A percentile compares a stretch with the other conserved stretches of the same genome.
These are phyloP conservation scores for Shinisaurus crocodilurus DNA, from an alignment of 2,113 vertebrate species.

Conservation along the genomic window DNA sequence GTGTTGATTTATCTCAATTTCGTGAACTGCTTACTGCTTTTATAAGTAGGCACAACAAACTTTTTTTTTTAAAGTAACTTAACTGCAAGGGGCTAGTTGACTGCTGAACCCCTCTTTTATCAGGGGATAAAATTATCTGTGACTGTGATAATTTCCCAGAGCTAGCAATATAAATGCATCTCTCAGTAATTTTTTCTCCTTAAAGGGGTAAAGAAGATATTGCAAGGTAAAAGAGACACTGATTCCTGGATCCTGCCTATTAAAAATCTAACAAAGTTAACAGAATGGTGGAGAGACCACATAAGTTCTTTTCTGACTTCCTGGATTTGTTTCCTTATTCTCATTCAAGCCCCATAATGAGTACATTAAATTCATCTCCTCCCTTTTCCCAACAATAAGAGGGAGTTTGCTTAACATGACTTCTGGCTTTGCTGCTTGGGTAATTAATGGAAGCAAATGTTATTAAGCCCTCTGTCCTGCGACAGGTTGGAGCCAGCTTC, in stretches of 20 bases:
- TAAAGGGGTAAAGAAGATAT: not conserved
- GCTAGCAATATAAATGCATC: not conserved
- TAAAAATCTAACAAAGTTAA: conserved; percentile 20
- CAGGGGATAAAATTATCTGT: too few species aligned
- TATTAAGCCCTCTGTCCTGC: conserved; percentile 35
- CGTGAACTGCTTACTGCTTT: not conserved
- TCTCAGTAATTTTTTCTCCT: not conserved
- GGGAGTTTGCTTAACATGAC: conserved; percentile 22
- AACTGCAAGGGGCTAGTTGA: not conserved
- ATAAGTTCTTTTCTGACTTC: not conserved
- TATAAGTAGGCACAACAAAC: not conserved
- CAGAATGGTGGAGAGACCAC: not conserved
- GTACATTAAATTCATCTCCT: conserved; percentile 24
- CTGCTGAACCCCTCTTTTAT: not conserved
- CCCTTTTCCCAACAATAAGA: conserved; percentile 29
- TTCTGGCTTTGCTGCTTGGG: conserved; percentile 22
- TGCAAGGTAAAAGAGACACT: not conserved
- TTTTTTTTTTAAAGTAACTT: not conserved
- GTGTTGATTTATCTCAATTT: not conserved
- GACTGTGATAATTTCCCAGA: not conserved
- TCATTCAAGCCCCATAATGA: conserved; percentile 12
- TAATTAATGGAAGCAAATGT: conserved; percentile 28
- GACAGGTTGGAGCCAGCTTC: conserved; percentile 39
- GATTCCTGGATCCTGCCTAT: conserved; percentile 12
- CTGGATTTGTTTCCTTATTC: conserved; percentile 13